Conservation (phyloP, 1,140 invertebrate genomes). For the Rhyacophila brunnea region DNA sequence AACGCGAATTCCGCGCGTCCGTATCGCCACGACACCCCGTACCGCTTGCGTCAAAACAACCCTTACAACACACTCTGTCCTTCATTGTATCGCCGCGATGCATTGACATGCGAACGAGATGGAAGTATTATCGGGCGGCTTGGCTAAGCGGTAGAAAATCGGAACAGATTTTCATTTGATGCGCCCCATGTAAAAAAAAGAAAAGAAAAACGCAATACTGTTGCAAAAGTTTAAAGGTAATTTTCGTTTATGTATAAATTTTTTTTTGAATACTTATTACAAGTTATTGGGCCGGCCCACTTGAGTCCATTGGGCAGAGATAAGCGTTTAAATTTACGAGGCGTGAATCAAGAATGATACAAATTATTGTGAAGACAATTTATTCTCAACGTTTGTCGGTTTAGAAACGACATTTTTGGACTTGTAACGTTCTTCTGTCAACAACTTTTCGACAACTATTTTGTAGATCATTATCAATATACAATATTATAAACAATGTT, state of each 20-base stretch:
- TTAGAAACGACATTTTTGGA: too few relatives aligned
- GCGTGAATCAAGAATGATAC: constrained; percentile 5
- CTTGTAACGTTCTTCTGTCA: too few relatives aligned
- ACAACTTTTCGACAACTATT: too few relatives aligned
- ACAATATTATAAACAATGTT: too few relatives aligned
- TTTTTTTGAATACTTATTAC: constrained; percentile 4
- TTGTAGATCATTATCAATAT: too few relatives aligned
- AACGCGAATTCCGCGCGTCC: constrained; percentile 14
- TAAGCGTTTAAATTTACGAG: constrained; percentile 12
- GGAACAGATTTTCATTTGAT: constrained; percentile 31
- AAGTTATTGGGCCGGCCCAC: constrained; percentile 20
- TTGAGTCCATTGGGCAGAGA: constrained; percentile 21
- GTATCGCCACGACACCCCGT: constrained; percentile 17
- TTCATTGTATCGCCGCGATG: not conserved
- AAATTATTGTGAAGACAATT: too few relatives aligned
- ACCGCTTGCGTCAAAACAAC: constrained; percentile 9
- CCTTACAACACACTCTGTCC: constrained; percentile 10
- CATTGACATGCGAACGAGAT: not conserved
- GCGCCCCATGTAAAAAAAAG: constrained; percentile 16
- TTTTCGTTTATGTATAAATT: constrained; percentile 12
- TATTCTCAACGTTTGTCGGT: too few relatives aligned
- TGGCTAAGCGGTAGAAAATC: constrained; percentile 7
- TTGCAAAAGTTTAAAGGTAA: constrained; percentile 15
- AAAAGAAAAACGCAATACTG: constrained; percentile 1
- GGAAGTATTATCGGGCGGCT: not conserved